Percentiles rank a stretch among this genome's conserved stretches.
phyloP scores from a whole-genome alignment of 2,888 invertebrate genomes.

The Hirtodrosophila histrioides region DNA sequence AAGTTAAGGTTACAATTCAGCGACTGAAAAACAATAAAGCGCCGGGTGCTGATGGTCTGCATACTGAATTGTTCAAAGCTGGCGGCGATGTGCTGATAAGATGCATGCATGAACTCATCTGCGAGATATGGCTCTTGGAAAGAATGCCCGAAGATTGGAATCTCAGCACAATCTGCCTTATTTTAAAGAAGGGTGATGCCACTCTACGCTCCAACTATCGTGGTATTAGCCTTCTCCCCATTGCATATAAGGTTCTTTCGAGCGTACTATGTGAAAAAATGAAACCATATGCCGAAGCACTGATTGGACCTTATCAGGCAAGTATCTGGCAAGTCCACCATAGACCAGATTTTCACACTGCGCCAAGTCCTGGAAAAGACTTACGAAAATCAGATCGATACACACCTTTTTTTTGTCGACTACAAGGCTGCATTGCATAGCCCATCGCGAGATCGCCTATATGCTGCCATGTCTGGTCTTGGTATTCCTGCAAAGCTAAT shows the following conservation, averaged over 20 bases:
- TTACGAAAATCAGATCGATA: not conserved
- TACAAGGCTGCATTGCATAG: too few species aligned
- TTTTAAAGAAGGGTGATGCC: conserved; percentile 6
- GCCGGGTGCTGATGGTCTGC: too few species aligned
- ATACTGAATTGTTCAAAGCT: conserved; percentile 1
- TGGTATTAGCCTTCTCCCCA: too few species aligned
- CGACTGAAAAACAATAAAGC: conserved; percentile 6
- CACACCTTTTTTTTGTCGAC: too few species aligned
- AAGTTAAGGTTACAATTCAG: conserved; percentile 3
- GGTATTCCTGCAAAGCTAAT: too few species aligned
- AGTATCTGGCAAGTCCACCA: not conserved
- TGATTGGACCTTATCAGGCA: not conserved
- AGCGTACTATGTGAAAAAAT: too few species aligned
- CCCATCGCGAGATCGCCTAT: too few species aligned
- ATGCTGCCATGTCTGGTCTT: too few species aligned
- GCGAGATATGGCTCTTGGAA: conserved; percentile 1
- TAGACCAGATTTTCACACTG: conserved; percentile 2
- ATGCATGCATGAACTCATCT: not conserved
- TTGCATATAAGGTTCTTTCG: too few species aligned
- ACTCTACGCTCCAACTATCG: not conserved
- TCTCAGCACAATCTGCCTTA: not conserved
- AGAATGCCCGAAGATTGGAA: conserved; percentile 2
- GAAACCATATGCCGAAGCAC: not conserved
- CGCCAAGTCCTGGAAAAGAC: conserved; percentile 5
- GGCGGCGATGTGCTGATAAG: not conserved